Conservation (phyloP, 1,140 invertebrate genomes). For the Drosophila arawakana region DNA sequence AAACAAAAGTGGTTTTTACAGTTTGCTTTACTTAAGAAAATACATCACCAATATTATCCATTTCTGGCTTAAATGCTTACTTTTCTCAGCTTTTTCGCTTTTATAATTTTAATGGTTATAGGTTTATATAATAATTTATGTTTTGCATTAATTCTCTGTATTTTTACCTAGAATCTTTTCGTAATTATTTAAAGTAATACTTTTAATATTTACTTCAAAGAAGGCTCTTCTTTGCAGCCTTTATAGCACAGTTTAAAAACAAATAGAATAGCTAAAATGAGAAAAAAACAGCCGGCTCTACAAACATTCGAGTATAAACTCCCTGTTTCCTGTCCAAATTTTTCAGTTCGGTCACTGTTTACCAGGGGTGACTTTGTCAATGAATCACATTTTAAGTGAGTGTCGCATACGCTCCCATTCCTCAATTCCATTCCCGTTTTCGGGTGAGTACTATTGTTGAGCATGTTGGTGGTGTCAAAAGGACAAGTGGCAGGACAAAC, state of each 20-base stretch:
- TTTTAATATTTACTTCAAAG: too few species aligned
- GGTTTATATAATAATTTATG: too few species aligned
- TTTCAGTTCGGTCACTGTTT: constrained; percentile 8
- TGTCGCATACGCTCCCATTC: constrained; percentile 47
- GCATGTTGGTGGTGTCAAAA: constrained; percentile 64
- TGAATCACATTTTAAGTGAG: constrained; percentile 83
- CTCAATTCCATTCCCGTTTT: constrained; percentile 4
- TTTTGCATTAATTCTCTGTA: too few species aligned
- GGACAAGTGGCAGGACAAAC: constrained; percentile 66
- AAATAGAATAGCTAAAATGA: constrained; percentile 36
- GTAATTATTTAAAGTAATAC: too few species aligned
- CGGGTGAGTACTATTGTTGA: background rate
- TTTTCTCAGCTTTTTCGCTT: too few species aligned
- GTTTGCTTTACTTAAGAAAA: too few species aligned
- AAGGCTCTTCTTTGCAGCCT: background rate
- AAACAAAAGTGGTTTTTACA: too few species aligned
- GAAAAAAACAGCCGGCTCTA: constrained; percentile 3
- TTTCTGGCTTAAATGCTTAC: too few species aligned
- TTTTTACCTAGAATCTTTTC: too few species aligned
- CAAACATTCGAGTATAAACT: constrained; percentile 2
- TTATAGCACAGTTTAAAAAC: constrained; percentile 6
- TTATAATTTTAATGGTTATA: too few species aligned
- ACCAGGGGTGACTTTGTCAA: constrained; percentile 61
- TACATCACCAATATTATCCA: too few species aligned
- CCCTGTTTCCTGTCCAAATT: background rate